A percentile compares a stretch with the other conserved stretches of the same genome.
Evolutionary conservation across 2,888 invertebrate species (phyloP).

Genomic region (Ichneumoninae sp.): DNA sequence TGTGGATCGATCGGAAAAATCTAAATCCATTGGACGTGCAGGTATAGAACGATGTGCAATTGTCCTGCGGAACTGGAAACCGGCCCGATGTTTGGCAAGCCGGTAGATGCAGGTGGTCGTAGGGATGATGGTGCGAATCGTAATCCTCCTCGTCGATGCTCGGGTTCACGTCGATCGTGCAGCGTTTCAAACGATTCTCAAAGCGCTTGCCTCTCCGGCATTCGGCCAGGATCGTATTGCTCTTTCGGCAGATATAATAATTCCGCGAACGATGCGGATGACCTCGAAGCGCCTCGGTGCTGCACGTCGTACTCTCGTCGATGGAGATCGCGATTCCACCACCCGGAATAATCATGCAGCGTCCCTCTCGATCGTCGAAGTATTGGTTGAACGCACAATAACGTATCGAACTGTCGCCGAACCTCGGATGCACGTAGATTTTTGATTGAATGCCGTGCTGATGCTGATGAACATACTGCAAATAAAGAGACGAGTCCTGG

Average conservation of each 20-base stretch:
- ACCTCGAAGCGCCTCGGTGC: slow-evolving; percentile 77
- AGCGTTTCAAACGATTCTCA: slow-evolving; percentile 70
- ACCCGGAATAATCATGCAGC: slow-evolving; percentile 81
- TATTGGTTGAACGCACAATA: slow-evolving; percentile 75
- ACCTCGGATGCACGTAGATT: slow-evolving; percentile 16
- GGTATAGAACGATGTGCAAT: slow-evolving; percentile 84
- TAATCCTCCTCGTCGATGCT: slow-evolving; percentile 26
- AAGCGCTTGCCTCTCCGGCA: slow-evolving; percentile 77
- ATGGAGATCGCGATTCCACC: slow-evolving; percentile 78
- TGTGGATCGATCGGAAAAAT: slow-evolving; percentile 81
- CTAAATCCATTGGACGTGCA: slow-evolving; percentile 80
- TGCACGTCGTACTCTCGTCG: slow-evolving; percentile 63
- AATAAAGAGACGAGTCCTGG: neutral
- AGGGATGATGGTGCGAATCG: slow-evolving; percentile 63
- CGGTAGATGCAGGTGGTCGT: slow-evolving; percentile 74
- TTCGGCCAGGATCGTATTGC: slow-evolving; percentile 83
- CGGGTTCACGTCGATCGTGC: slow-evolving; percentile 51
- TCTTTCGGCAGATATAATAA: slow-evolving; percentile 84
- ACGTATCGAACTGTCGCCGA: slow-evolving; percentile 1
- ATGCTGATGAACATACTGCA: slow-evolving; percentile 11
- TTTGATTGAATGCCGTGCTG: neutral
- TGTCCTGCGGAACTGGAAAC: slow-evolving; percentile 81
- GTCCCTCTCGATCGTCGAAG: slow-evolving; percentile 78
- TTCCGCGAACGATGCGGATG: slow-evolving; percentile 83
- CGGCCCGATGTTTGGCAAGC: slow-evolving; percentile 77